Evolutionary conservation across 1,140 invertebrate species (phyloP), one percentile per base, ranked within the genome.

Genomic region (Mamestra configurata): DNA sequence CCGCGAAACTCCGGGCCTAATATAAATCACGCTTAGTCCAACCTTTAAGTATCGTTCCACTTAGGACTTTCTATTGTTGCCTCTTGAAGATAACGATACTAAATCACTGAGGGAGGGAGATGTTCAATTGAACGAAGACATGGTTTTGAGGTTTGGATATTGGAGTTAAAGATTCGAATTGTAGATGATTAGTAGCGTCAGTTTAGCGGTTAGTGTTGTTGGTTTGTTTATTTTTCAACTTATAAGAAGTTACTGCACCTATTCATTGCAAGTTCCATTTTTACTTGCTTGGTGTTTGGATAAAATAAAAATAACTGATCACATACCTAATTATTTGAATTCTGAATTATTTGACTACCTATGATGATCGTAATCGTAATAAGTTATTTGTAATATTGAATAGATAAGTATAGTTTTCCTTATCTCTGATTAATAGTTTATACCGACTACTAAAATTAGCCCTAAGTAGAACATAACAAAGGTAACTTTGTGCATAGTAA

Each of bases 11-110:
- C 75, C 46, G 82, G 82, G 86, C 84, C 84, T 86, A 88, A 86
- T 87, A 92, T 92, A 92, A 93, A 93, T 93, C 90, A 93, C 89
- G 88, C 79, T 90, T 90, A 88, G 81, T 79, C 83, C 72, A 77
- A 59, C 73, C 79, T 71, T 83, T 77, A 71, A 85, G 87, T 82
- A 81, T 79, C 82, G 81, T 84, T 83, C 80, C 83, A 82, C 82
- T 88, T 88, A 84, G 76, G 77, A 79, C 77, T 55, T 40, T 81
- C 68, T 82, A 79, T 84, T 86, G 80, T 79, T 66, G 31, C 20
- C 59, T 46, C 27, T 72, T 40, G 20, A 68, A 81, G 79, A 83
- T 80, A 79, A 81, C 66, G 43, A 35, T 66, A n/a, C 31, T 49
- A 59, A 43, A 49, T 51, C 24, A 53, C 43, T 35, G 27, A 31